Base-by-base conservation (phyloP, 53 echinoderm and acorn worm genomes). In the Glandiceps talaboti region DNA sequence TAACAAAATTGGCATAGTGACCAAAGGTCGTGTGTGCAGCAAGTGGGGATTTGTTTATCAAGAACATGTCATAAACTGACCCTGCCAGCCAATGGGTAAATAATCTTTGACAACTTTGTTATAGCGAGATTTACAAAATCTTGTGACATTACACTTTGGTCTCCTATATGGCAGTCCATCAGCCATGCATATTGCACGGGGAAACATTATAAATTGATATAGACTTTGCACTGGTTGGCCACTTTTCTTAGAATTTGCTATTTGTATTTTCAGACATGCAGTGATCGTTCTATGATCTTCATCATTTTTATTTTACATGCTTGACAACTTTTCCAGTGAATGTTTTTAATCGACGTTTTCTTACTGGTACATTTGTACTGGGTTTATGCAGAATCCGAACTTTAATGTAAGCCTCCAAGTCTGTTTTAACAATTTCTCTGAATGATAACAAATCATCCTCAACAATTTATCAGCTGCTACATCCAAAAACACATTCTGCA, bases 201-300 rank as follows among this genome's bases (percentile, higher is more conserved):
- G 64, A 20, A 45, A 45, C 20, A 45, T 20, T 12, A 45, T 45
- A 45, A 45, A 45, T 20, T 45, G 64, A 45, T 45, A 6, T 20
- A 45, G 20, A 12, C 6, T 45, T 45, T 45, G 6, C 64, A 45
- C 64, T 27, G 83, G 83, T 1, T 77, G 26, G 0, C 77, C 83
- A 28, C 82, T 79, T 30, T 83, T 87, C 27, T 87, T 87, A 1
- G 87, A 74, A 28, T 83, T 72, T 28, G 82, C 87, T n/a, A 87
- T 74, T 14, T 83, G 83, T 1, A 75, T 74, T 30, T 80, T 29
- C 0, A 87, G 77, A 29, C 83, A 87, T 1, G 79, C 32, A 26
- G 76, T 73, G 0, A 83, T 83, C 27, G 83, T 28, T 14, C 77
- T 28, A 30, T 74, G 30, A 10, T 87, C 29, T 73, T 83, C 82